Evolutionary conservation across 2,888 invertebrate genomes (phyloP).

Genomic region (Cosmopolites sordidus): DNA sequence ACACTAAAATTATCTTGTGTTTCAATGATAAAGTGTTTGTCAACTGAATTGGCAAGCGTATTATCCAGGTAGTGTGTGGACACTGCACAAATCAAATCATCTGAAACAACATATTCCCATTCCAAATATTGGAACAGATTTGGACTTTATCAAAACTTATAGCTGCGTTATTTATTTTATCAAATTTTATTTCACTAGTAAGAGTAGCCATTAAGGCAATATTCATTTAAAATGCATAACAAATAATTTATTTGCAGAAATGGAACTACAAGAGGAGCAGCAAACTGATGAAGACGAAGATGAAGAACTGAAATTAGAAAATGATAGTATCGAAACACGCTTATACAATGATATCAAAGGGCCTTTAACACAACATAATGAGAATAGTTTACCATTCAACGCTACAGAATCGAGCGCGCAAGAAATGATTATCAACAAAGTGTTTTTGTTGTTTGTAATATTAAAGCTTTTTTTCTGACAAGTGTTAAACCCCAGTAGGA

Average conservation of each 20-base stretch:
- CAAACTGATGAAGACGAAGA: slow-evolving; percentile 53
- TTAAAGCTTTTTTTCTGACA: slow-evolving; percentile 42
- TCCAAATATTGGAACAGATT: too few species aligned
- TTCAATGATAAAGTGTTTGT: too few species aligned
- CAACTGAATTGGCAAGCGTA: too few species aligned
- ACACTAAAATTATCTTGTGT: too few species aligned
- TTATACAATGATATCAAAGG: slow-evolving; percentile 59
- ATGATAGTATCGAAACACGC: slow-evolving; percentile 40
- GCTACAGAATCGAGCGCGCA: slow-evolving; percentile 31
- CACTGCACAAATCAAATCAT: too few species aligned
- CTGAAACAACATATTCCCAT: too few species aligned
- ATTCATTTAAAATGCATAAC: too few species aligned
- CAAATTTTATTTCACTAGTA: too few species aligned
- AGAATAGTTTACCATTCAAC: slow-evolving; percentile 35
- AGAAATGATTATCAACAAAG: slow-evolving; percentile 18
- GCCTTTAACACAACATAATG: slow-evolving; percentile 59
- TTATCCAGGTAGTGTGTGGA: too few species aligned
- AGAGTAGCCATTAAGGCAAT: too few species aligned
- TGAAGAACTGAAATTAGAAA: slow-evolving; percentile 30
- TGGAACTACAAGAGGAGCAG: slow-evolving; percentile 57
- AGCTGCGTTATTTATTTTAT: too few species aligned
- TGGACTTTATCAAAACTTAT: too few species aligned
- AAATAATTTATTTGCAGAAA: slow-evolving; percentile 55
- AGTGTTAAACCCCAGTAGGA: slow-evolving; percentile 30
- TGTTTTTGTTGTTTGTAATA: slow-evolving; percentile 36